Conservation (phyloP, 2,888 invertebrate species). For the Drosophila antonietae region DNA sequence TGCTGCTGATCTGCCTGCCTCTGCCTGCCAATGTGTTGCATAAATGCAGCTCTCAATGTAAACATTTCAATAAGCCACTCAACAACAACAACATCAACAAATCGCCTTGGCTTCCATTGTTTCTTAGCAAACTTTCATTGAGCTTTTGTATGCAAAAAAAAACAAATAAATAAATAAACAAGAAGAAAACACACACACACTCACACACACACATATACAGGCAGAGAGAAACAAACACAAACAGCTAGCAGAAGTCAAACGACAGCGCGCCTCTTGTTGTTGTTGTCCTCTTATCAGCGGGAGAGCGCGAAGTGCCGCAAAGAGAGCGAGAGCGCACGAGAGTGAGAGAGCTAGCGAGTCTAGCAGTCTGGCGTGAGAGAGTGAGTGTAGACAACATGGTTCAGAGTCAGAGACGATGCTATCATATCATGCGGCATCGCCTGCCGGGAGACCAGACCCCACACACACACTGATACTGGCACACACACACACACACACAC, state of each 20-base stretch:
- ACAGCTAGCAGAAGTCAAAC: constrained; percentile 31
- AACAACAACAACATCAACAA: constrained; percentile 55
- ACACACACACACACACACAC: constrained; percentile 6
- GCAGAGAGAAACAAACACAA: constrained; percentile 34
- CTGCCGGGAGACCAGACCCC: constrained; percentile 60
- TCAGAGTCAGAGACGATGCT: constrained; percentile 43
- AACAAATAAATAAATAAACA: constrained; percentile 14
- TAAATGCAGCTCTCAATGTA: constrained; percentile 56
- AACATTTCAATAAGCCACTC: constrained; percentile 64
- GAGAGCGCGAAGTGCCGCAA: constrained; percentile 51
- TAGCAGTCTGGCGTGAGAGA: constrained; percentile 3
- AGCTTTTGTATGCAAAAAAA: constrained; percentile 69
- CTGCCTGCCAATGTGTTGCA: constrained; percentile 42
- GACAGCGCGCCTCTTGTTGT: constrained; percentile 23
- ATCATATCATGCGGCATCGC: constrained; percentile 56
- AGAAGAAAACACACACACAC: not conserved
- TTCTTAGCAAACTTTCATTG: constrained; percentile 74
- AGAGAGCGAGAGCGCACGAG: constrained; percentile 17
- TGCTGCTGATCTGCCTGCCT: constrained; percentile 18
- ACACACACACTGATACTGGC: constrained; percentile 44
- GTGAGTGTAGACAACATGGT: constrained; percentile 21
- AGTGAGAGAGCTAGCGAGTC: constrained; percentile 23
- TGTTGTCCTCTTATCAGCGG: constrained; percentile 66
- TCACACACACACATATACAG: not conserved
- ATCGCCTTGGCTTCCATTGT: constrained; percentile 67